Percentiles rank a stretch among this genome's conserved stretches.
These are phyloP conservation scores for Harlomillsia oculata DNA, from an alignment of 1,140 invertebrate genomes.

Conservation along the genomic window DNA sequence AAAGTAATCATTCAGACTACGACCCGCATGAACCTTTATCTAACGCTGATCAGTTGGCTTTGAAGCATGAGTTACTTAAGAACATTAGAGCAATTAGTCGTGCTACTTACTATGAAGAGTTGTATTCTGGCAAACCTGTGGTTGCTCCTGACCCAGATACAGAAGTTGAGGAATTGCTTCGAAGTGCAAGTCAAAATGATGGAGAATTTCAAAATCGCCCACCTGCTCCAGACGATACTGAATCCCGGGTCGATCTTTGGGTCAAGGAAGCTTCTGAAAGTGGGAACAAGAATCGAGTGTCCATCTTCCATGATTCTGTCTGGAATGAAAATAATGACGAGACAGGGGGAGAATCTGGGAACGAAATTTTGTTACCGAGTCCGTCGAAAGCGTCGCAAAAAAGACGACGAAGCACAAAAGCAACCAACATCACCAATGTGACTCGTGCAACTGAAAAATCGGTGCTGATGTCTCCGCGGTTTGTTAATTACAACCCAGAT, in stretches of 20 bases:
- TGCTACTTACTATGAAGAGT: conserved; percentile 28
- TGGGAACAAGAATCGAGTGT: conserved; percentile 7
- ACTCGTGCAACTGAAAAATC: too few species aligned
- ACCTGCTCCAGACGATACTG: background rate
- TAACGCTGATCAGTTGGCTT: conserved; percentile 20
- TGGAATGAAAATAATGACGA: conserved; percentile 19
- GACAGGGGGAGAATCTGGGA: too few species aligned
- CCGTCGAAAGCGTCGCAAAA: too few species aligned
- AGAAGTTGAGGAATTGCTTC: conserved; percentile 8
- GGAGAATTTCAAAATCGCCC: background rate
- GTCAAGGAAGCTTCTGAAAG: conserved; percentile 14
- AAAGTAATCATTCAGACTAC: background rate
- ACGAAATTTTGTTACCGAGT: too few species aligned
- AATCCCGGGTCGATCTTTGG: conserved; percentile 15
- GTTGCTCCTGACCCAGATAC: conserved; percentile 3
- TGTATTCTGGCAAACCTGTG: conserved; percentile 17
- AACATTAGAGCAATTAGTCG: conserved; percentile 28
- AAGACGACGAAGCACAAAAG: too few species aligned
- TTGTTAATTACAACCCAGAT: too few species aligned
- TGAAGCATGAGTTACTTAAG: conserved; percentile 27
- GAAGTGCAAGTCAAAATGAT: background rate
- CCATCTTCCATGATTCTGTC: conserved; percentile 20
- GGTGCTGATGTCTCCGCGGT: too few species aligned
- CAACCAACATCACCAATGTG: too few species aligned
- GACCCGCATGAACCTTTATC: conserved; percentile 20